Conservation (phyloP, 2,888 invertebrate genomes). For the Tromatobia lineatoria region DNA sequence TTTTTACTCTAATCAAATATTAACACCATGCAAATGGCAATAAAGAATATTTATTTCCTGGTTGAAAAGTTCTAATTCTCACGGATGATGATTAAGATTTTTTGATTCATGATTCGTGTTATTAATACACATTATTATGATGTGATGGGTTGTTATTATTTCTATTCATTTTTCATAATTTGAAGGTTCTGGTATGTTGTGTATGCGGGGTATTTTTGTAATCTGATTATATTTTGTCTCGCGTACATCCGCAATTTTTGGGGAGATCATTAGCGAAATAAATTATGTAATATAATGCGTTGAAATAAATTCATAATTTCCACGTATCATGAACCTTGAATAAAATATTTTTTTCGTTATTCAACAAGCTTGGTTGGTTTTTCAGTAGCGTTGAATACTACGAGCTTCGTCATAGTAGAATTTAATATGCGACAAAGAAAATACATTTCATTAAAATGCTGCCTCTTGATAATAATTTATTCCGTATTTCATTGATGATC, state of each 20-base stretch:
- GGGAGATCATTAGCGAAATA: no score
- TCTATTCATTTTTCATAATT: no score
- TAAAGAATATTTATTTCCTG: no score
- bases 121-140: no score
- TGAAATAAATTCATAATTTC: background rate
- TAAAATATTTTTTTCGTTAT: background rate
- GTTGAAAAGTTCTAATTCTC: no score
- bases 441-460: slow-evolving; percentile 3
- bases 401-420: background rate
- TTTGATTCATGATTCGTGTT: no score
- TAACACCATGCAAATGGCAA: background rate
- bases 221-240: no score
- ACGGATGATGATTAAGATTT: no score
- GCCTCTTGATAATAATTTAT: slow-evolving; percentile 8
- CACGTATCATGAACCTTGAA: background rate
- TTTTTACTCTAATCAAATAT: background rate
- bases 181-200: no score
- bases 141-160: no score
- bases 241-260: no score
- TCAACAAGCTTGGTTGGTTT: background rate
- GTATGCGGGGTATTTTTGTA: no score
- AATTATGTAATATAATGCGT: background rate
- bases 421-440: background rate
- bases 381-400: background rate
- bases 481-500: slow-evolving; percentile 2